phyloP scores from a whole-genome alignment of 1,140 invertebrate genomes.

The Neodiprion virginianus region DNA sequence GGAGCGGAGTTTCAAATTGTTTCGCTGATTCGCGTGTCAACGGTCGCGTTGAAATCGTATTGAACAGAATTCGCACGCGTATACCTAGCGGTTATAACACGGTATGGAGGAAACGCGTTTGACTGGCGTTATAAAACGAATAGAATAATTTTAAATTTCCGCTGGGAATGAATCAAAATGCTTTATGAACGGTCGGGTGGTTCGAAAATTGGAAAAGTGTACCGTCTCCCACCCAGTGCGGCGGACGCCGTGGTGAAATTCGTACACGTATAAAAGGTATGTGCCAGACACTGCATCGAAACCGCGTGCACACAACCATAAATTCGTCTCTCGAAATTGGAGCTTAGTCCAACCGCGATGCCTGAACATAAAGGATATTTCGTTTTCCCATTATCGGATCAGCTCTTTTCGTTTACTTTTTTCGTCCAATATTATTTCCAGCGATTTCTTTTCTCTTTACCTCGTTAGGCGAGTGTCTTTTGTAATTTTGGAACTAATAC shows the following conservation, averaged over 20 bases:
- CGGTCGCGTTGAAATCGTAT: too few species aligned
- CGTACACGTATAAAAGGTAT: neutral
- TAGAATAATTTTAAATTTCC: conserved; percentile 48
- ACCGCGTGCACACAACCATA: conserved; percentile 31
- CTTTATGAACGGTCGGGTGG: conserved; percentile 48
- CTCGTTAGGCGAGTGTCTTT: too few species aligned
- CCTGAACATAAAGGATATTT: conserved; percentile 11
- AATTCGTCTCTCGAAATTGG: conserved; percentile 35
- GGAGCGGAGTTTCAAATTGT: too few species aligned
- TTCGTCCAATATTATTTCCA: too few species aligned
- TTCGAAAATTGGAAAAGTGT: conserved; percentile 51
- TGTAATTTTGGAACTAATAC: too few species aligned
- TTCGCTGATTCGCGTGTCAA: too few species aligned
- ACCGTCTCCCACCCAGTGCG: conserved; percentile 36
- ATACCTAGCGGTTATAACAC: too few species aligned
- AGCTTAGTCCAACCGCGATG: conserved; percentile 22
- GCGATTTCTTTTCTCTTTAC: too few species aligned
- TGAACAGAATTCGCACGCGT: too few species aligned
- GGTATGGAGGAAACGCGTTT: neutral
- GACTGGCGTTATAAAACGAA: conserved; percentile 21
- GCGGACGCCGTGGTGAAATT: conserved; percentile 17
- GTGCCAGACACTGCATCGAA: conserved; percentile 7
- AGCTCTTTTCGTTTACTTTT: neutral
- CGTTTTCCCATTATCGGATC: neutral
- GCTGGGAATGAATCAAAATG: conserved; percentile 46